phyloP scores from a whole-genome alignment of 2,113 vertebrate species.

The Struthidea cinerea region DNA sequence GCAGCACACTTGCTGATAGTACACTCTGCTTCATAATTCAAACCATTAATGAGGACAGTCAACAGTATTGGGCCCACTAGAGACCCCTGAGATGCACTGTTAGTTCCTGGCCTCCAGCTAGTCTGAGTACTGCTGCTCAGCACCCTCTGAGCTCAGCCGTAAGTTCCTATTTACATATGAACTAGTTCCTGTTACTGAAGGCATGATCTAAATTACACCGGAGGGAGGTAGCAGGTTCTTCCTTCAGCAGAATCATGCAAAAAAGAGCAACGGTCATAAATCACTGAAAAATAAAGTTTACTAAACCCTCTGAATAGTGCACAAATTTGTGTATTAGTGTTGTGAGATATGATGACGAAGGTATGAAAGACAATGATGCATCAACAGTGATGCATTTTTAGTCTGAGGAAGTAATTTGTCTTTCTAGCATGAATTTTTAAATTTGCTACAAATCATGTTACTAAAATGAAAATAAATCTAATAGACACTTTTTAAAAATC shows the following conservation, averaged over 20 bases:
- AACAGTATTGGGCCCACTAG: neutral
- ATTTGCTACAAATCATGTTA: slow-evolving; percentile 8
- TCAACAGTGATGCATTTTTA: neutral
- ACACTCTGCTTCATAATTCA: neutral
- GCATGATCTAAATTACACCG: neutral
- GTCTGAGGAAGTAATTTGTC: neutral
- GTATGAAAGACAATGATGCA: slow-evolving; percentile 10
- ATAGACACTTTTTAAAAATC: neutral
- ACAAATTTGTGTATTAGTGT: neutral
- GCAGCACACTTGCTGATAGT: neutral
- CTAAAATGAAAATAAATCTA: slow-evolving; percentile 18
- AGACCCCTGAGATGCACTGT: neutral
- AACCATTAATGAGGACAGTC: neutral
- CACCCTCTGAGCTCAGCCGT: neutral
- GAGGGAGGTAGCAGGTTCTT: neutral
- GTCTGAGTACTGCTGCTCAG: neutral
- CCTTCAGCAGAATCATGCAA: neutral
- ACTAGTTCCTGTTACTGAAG: neutral
- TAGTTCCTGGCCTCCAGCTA: neutral
- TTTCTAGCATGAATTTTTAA: slow-evolving; percentile 2
- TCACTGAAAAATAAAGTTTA: slow-evolving; percentile 4
- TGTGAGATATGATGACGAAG: neutral
- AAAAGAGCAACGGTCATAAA: neutral
- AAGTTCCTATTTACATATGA: neutral
- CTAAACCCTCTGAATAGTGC: neutral